These are phyloP conservation scores for Notocelia uddmanniana DNA, from an alignment of 2,888 invertebrate species.

Conservation along the genomic window DNA sequence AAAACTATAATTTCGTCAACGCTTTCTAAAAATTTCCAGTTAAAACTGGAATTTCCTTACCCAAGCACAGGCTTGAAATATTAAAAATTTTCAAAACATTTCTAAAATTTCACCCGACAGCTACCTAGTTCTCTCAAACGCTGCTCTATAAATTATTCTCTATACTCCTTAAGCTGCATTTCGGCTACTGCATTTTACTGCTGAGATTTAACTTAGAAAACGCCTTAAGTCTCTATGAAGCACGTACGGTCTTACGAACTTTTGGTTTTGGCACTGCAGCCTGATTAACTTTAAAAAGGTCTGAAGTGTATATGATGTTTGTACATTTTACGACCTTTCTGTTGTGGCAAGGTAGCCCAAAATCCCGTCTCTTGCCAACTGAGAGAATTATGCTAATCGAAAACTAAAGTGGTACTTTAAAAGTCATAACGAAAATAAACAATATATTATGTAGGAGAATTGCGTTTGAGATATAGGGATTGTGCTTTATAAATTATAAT, in stretches of 20 bases:
- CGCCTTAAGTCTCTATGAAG: neutral
- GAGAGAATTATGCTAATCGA: constrained; percentile 37
- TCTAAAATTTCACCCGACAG: neutral
- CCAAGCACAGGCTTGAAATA: neutral
- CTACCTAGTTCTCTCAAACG: neutral
- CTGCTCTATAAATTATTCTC: constrained; percentile 23
- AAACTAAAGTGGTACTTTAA: constrained; percentile 32
- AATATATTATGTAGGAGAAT: constrained; percentile 14
- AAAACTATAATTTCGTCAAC: no score
- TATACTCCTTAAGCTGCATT: constrained; percentile 31
- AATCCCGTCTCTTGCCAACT: constrained; percentile 27
- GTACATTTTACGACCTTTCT: neutral
- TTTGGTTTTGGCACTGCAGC: neutral
- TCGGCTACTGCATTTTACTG: constrained; percentile 34
- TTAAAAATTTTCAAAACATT: neutral
- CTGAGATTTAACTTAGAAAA: constrained; percentile 8
- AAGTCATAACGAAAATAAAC: constrained; percentile 38
- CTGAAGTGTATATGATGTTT: neutral
- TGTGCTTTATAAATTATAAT: no score
- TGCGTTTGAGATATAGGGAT: neutral
- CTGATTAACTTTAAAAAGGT: neutral
- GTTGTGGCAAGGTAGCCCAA: neutral
- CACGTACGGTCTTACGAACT: neutral
- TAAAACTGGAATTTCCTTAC: neutral
- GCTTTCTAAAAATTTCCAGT: no score